Percentiles rank a stretch among this genome's conserved stretches.
Conservation (phyloP, 2,888 invertebrate genomes). For the Lasioglossum oenotherae region DNA sequence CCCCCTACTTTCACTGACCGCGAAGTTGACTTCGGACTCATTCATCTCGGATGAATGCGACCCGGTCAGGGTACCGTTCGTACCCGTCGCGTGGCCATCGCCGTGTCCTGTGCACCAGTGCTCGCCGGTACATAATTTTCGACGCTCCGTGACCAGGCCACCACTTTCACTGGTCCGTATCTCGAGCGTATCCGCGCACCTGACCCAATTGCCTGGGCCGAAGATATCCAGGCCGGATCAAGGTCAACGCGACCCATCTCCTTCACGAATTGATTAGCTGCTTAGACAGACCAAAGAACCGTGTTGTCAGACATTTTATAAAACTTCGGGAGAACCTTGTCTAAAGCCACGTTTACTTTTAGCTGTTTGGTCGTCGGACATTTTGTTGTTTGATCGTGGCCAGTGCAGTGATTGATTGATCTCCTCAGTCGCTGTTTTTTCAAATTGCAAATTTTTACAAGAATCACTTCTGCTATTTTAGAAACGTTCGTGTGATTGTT, state of each 20-base stretch:
- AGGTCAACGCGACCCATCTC: conserved; percentile 45
- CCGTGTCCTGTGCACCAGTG: neutral
- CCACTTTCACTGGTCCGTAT: conserved; percentile 50
- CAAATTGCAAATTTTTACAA: neutral
- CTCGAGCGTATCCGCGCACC: conserved; percentile 49
- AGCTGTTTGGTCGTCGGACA: no score
- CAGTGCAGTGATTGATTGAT: no score
- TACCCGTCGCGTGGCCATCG: conserved; percentile 18
- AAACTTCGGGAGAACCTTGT: no score
- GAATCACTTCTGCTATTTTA: no score
- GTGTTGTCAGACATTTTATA: no score
- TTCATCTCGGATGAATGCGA: conserved; percentile 57
- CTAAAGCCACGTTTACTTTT: no score
- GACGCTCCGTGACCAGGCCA: conserved; percentile 26
- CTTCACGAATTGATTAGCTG: conserved; percentile 4
- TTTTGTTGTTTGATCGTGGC: no score
- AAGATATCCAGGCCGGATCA: conserved; percentile 57
- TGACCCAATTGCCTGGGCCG: conserved; percentile 64
- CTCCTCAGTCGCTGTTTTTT: no score
- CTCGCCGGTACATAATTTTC: conserved; percentile 42
- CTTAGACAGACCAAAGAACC: neutral
- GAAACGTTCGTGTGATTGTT: no score
- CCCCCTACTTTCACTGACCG: conserved; percentile 65
- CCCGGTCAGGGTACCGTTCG: conserved; percentile 43
- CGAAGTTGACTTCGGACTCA: conserved; percentile 53